Conservation (phyloP, 2,888 invertebrate genomes). For the Synergus laeviventris region DNA sequence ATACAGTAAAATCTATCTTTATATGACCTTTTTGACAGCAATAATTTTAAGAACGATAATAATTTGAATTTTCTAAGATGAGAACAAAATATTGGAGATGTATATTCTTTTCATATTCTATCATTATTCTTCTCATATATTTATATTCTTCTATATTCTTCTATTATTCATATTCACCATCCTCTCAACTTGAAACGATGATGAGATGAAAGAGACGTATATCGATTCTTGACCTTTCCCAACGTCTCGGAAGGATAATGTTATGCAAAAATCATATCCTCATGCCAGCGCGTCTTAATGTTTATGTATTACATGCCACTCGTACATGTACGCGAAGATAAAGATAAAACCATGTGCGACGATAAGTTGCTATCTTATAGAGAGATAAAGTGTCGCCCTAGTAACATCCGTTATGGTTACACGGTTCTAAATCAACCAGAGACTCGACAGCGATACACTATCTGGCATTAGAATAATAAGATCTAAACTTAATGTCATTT, state of each 20-base stretch:
- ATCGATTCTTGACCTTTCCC: slow-evolving; percentile 36
- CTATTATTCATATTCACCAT: background rate
- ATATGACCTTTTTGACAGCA: no score
- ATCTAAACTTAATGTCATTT: background rate
- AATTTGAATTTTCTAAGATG: background rate
- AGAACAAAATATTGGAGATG: background rate
- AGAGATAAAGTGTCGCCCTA: slow-evolving; percentile 25
- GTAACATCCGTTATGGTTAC: slow-evolving; percentile 29
- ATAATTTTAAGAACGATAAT: no score
- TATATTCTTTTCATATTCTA: no score
- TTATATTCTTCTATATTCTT: no score
- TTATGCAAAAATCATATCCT: slow-evolving; percentile 38
- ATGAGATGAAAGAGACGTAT: slow-evolving; percentile 38
- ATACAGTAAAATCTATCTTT: no score
- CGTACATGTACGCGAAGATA: slow-evolving; percentile 20
- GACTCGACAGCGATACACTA: background rate
- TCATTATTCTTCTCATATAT: no score
- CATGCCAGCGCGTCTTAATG: slow-evolving; percentile 13
- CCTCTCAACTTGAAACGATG: slow-evolving; percentile 28
- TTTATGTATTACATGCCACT: slow-evolving; percentile 36
- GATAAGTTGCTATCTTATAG: slow-evolving; percentile 37
- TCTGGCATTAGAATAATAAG: background rate
- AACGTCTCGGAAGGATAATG: slow-evolving; percentile 36
- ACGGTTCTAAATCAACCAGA: background rate
- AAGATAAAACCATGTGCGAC: slow-evolving; percentile 32